Conservation (phyloP, 2,888 invertebrate genomes). For the Pheosia tremula region DNA sequence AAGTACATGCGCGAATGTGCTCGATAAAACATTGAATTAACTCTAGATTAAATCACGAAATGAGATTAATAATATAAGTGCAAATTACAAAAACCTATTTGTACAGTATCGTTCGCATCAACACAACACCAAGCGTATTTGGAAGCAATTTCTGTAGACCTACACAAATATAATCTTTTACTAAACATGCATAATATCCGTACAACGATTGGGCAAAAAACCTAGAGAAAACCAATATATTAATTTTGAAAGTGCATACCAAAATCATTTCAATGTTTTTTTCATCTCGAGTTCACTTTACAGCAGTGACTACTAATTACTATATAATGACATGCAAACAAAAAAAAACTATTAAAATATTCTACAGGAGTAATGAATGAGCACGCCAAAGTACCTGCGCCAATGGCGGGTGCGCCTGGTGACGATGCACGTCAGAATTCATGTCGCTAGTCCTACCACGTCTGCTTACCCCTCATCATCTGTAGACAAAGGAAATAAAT, state of each 20-base stretch:
- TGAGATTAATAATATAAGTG: neutral
- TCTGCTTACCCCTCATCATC: constrained; percentile 75
- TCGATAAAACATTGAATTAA: constrained; percentile 49
- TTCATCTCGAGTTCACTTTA: no score
- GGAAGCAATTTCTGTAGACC: no score
- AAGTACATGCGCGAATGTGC: constrained; percentile 43
- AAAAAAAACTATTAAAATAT: constrained; percentile 13
- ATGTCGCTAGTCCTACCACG: constrained; percentile 72
- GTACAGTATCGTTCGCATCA: no score
- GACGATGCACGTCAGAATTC: constrained; percentile 83
- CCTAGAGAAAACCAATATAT: no score
- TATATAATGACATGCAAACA: constrained; percentile 26
- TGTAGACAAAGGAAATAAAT: constrained; percentile 53
- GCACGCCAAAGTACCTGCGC: constrained; percentile 64
- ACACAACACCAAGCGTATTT: no score
- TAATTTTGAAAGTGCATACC: no score
- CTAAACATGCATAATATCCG: neutral
- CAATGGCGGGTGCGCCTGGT: constrained; percentile 81
- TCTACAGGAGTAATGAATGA: neutral
- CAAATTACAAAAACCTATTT: no score
- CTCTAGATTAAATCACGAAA: constrained; percentile 33
- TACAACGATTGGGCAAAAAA: no score
- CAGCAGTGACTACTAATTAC: constrained; percentile 6
- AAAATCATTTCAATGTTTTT: no score
- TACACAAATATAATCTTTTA: neutral